A percentile compares a stretch with the other conserved stretches of the same genome.
These are phyloP conservation scores for Diorhabda sublineata DNA, from an alignment of 1,140 invertebrate species.

Conservation along the genomic window DNA sequence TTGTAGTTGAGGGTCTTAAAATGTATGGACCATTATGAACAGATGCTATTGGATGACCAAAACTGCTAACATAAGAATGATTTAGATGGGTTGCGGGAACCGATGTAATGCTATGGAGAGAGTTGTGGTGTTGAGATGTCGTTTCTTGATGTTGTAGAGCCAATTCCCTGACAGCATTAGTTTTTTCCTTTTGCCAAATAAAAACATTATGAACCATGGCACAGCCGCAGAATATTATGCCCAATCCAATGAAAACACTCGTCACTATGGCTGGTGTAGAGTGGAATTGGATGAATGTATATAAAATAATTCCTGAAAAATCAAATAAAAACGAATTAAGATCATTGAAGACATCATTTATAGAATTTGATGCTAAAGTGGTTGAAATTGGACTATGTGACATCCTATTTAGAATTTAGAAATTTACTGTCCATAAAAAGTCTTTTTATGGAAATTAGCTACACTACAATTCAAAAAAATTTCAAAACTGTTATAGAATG, in stretches of 20 bases:
- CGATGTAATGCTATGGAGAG: conserved; percentile 38
- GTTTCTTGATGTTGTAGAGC: conserved; percentile 42
- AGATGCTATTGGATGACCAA: conserved; percentile 36
- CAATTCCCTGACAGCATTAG: conserved; percentile 52
- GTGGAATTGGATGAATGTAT: conserved; percentile 89
- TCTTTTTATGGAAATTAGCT: too few species aligned
- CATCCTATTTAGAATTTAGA: too few species aligned
- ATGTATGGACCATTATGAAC: conserved; percentile 43
- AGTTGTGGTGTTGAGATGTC: conserved; percentile 40
- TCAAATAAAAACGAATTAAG: conserved; percentile 16
- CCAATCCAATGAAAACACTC: conserved; percentile 80
- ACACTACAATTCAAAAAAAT: too few species aligned
- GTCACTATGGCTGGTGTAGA: conserved; percentile 87
- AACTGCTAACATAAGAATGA: conserved; percentile 42
- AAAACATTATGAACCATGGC: conserved; percentile 93
- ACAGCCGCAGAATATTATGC: conserved; percentile 86
- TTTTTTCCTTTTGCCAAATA: conserved; percentile 86
- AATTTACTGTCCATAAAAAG: too few species aligned
- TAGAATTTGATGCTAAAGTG: too few species aligned
- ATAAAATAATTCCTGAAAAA: conserved; percentile 81
- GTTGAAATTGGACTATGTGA: too few species aligned
- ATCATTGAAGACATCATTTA: too few species aligned
- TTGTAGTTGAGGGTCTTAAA: conserved; percentile 50
- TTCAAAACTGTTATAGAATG: too few species aligned
- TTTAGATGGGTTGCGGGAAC: conserved; percentile 34